Evolutionary conservation across 1,140 invertebrate genomes (phyloP).

Genomic region (Ceratosolen fusciceps): DNA sequence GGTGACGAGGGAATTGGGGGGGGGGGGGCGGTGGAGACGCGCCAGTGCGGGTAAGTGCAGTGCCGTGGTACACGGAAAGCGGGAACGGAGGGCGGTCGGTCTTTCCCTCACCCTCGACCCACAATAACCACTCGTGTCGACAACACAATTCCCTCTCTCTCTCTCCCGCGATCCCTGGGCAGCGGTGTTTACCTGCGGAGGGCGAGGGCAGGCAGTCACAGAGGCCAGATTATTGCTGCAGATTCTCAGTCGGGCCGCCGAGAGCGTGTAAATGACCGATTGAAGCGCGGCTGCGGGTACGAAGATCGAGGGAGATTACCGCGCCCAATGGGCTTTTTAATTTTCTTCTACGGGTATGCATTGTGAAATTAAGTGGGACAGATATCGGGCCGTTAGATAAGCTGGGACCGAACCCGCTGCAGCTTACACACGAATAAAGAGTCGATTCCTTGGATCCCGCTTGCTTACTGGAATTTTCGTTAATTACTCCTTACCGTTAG

Average conservation of each 20-base stretch:
- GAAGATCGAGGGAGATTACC: background rate
- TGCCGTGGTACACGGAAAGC: background rate
- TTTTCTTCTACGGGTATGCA: conserved; percentile 11
- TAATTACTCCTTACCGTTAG: conserved; percentile 9
- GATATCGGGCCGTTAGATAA: background rate
- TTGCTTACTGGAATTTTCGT: background rate
- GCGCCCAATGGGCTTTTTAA: background rate
- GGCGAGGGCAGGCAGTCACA: background rate
- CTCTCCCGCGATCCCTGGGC: background rate
- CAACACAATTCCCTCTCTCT: too few species aligned
- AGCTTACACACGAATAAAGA: background rate
- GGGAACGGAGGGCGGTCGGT: background rate
- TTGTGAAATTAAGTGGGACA: conserved; percentile 21
- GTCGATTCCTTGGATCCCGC: too few species aligned
- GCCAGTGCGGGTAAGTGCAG: too few species aligned
- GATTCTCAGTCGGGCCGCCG: conserved; percentile 12
- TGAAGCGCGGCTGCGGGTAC: conserved; percentile 3
- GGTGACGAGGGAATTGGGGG: too few species aligned
- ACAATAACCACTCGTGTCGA: too few species aligned
- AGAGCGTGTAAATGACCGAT: conserved; percentile 41
- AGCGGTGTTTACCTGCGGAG: conserved; percentile 18
- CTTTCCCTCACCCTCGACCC: background rate
- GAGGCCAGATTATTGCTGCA: conserved; percentile 33
- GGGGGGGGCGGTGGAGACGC: background rate
- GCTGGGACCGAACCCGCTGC: background rate